Evolutionary conservation across 2,797 vertebrate genomes (phyloP).

Genomic region (Yasuhikotakia modesta): DNA sequence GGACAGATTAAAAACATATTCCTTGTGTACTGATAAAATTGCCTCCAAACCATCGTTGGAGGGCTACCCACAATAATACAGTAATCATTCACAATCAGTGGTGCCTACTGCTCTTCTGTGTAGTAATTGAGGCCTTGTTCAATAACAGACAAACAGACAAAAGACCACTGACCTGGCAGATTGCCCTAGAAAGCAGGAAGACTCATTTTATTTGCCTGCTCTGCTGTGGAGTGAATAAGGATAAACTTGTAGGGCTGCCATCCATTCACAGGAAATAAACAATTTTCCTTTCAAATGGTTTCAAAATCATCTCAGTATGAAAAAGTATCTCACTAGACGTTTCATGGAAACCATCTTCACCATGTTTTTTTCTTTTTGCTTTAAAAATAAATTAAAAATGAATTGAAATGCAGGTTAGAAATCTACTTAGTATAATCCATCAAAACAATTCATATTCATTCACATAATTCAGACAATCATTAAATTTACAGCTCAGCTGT

Average conservation of each 20-base stretch:
- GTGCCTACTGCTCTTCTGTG: slow-evolving; percentile 53
- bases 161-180: slow-evolving; percentile 60
- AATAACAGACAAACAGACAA: slow-evolving; percentile 51
- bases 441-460: neutral
- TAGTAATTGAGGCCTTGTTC: slow-evolving; percentile 59
- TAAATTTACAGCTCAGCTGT: too few species aligned
- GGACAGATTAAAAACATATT: neutral
- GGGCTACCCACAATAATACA: slow-evolving; percentile 14
- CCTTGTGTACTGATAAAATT: neutral
- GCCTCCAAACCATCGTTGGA: slow-evolving; percentile 1
- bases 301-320: neutral
- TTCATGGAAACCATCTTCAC: too few species aligned
- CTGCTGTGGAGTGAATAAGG: slow-evolving; percentile 2
- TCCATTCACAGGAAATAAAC: too few species aligned
- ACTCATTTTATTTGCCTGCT: neutral
- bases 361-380: too few species aligned
- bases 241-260: neutral
- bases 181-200: slow-evolving; percentile 3
- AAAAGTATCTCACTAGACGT: neutral
- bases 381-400: neutral
- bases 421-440: neutral
- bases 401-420: neutral
- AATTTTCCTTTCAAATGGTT: slow-evolving; percentile 3
- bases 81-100: slow-evolving; percentile 54
- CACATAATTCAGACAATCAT: neutral